A percentile compares a stretch with the other conserved stretches of the same genome.
phyloP scores from a whole-genome alignment of 2,888 invertebrate species.

The Cremastinae sp. region DNA sequence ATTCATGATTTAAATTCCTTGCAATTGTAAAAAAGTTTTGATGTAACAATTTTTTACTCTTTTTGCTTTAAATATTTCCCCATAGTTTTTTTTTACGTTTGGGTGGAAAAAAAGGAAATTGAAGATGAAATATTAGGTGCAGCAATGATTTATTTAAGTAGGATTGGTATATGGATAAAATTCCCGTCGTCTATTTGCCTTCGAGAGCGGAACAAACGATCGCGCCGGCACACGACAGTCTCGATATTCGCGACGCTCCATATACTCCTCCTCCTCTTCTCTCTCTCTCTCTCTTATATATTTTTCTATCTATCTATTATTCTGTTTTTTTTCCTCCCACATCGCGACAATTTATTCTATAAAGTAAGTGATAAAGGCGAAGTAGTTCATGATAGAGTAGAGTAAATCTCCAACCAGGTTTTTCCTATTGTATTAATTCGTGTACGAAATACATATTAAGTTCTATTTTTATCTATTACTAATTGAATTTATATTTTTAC shows the following conservation, averaged over 20 bases:
- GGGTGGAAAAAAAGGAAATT: no score
- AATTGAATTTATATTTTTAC: no score
- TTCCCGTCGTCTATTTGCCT: constrained; percentile 53
- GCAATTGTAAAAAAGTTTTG: neutral
- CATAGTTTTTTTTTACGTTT: neutral
- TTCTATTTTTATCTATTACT: no score
- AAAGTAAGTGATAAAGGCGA: constrained; percentile 35
- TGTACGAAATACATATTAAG: neutral
- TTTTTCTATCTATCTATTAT: constrained; percentile 31
- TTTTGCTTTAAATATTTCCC: neutral
- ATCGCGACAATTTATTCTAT: constrained; percentile 23
- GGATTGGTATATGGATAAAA: constrained; percentile 37
- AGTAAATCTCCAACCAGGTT: constrained; percentile 28
- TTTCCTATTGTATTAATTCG: constrained; percentile 5
- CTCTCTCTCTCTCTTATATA: constrained; percentile 20
- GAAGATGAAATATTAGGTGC: no score
- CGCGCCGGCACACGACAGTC: constrained; percentile 54
- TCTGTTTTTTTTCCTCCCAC: constrained; percentile 40
- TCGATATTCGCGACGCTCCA: constrained; percentile 63
- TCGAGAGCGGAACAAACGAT: constrained; percentile 65
- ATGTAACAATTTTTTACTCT: neutral
- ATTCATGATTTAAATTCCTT: no score
- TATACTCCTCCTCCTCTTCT: constrained; percentile 58
- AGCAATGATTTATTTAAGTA: constrained; percentile 17
- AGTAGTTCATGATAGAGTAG: constrained; percentile 42